phyloP scores from a whole-genome alignment of 2,888 invertebrate genomes.

The Drosophila quinaria region DNA sequence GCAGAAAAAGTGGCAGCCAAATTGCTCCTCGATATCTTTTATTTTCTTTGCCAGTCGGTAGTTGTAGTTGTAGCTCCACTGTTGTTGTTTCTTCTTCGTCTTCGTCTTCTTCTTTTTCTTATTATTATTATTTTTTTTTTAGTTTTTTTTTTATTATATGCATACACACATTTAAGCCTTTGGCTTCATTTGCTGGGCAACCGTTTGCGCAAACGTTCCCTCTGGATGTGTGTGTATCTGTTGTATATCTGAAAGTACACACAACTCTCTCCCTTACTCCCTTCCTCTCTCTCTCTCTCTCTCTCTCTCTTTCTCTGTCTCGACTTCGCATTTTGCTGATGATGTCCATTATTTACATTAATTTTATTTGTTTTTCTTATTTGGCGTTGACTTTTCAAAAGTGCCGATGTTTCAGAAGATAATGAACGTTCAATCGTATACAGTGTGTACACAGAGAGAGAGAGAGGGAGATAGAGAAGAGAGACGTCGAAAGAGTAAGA shows the following conservation, averaged over 20 bases:
- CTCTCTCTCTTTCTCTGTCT: slow-evolving; percentile 16
- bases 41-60: slow-evolving; percentile 75
- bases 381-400: slow-evolving; percentile 78
- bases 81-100: slow-evolving; percentile 12
- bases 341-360: slow-evolving; percentile 80
- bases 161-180: slow-evolving; percentile 73
- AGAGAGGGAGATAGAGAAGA: slow-evolving; percentile 18
- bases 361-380: slow-evolving; percentile 80
- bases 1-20: slow-evolving; percentile 78
- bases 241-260: slow-evolving; percentile 62
- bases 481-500: slow-evolving; percentile 23
- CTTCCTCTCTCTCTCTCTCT: slow-evolving; percentile 11
- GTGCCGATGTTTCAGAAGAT: slow-evolving; percentile 81
- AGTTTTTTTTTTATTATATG: slow-evolving; percentile 60
- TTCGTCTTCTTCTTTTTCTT: slow-evolving; percentile 33
- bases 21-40: slow-evolving; percentile 82
- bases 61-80: slow-evolving; percentile 43
- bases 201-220: slow-evolving; percentile 77
- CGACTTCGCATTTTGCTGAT: slow-evolving; percentile 79
- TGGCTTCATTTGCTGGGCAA: slow-evolving; percentile 73
- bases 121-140: slow-evolving; percentile 34
- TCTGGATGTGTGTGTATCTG: slow-evolving; percentile 16
- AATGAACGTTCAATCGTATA: slow-evolving; percentile 73
- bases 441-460: slow-evolving; percentile 39
- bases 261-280: slow-evolving; percentile 37